Base-by-base conservation (phyloP, 2,888 invertebrate species). In the Drosophila planitibia region DNA sequence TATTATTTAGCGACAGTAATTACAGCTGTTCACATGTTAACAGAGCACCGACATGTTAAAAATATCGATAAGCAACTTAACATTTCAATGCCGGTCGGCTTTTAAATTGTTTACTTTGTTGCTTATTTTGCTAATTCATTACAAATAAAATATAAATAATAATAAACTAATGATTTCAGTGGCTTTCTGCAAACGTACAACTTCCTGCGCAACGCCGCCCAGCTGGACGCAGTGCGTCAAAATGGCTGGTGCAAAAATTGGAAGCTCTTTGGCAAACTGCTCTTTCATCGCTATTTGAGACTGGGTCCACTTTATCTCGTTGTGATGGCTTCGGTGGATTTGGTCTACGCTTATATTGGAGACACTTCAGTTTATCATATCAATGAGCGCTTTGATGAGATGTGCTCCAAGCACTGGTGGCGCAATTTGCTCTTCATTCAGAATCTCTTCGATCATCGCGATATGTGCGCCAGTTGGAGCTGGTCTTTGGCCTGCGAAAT, bases 401-500 rank as follows among this genome's bases (percentile, higher is more conserved):
- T 90, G 65, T 94, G 94, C 71, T 86, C 91, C 25, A 87, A 85
- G 32, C 91, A 93, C 62, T 93, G 94, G 94, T 94, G 93, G 94
- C 89, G 93, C 32, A 94, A 94, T 85, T 64, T 94, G 0, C 66
- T 94, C 22, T 93, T 94, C 67, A 92, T 94, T 30, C 93, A 94
- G 71, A 94, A 93, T 78, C 78, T 93, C 0, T 94, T 92, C 66
- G 84, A 91, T 57, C 92, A 92, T 70, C 87, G 91, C 25, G 91
- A 93, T 9, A 91, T 94, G 86, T 94, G 94, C 62, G 90, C 93
- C 63, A 94, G 93, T 35, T 94, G 94, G 94, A 93, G 93, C 25
- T 94, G 94, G 93, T 93, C 93, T 1, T 68, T 94, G 73, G 93
- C 94, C 51, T 94, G 94, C 66, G 94, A 94, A 79, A 94, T 94